Evolutionary conservation across 2,113 vertebrate genomes (phyloP), one percentile per base, ranked within the genome.

Genomic region (Odobenus rosmarus): DNA sequence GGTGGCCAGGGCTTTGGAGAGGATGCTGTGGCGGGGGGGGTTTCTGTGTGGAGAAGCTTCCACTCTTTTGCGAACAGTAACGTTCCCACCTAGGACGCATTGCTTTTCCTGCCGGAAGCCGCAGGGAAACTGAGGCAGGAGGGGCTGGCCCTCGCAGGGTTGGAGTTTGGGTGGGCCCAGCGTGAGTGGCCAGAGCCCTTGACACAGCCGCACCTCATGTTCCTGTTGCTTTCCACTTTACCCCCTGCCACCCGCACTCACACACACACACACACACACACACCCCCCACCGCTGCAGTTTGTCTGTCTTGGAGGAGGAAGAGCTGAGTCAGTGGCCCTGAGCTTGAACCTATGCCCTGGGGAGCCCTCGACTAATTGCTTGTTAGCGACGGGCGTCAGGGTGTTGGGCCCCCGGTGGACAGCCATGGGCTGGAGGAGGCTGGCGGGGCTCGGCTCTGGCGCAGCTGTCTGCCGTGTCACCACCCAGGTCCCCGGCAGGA

Each of bases 1-100:
- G 28, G 57, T 3, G 9, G 42, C 57, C 14, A 0, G 62, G 46
- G 77, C 31, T 57, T 46, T 11, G 0, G 11, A 24, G 59, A 8
- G 46, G 53, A 11, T 0, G 28, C 8, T 76, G 74, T n/a, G 23
- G 26, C 39, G 1, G 33, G 36, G 1, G 15, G 51, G 14, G 39
- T 39, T 4, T 28, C 33, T 7, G 4, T 7, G 19, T 33, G 28
- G n/a, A 21, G 84, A 31, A 28, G 36, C 23, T 16, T 4, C 31
- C 1, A 0, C 11, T 8, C 1, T 24, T 2, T 7, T 0, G 1
- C 10, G 5, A 0, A 15, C 33, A 15, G 53, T 12, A 0, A 21
- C 0, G 0, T 10, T 49, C 71, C 51, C 72, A 4, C n/a, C n/a
- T 0, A 0, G 33, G 53, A 12, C 0, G 1, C 2, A 0, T 1